Evolutionary conservation across 1,140 invertebrate genomes (phyloP), one percentile per base, ranked within the genome.

Genomic region (Protaetia brevitarsis): DNA sequence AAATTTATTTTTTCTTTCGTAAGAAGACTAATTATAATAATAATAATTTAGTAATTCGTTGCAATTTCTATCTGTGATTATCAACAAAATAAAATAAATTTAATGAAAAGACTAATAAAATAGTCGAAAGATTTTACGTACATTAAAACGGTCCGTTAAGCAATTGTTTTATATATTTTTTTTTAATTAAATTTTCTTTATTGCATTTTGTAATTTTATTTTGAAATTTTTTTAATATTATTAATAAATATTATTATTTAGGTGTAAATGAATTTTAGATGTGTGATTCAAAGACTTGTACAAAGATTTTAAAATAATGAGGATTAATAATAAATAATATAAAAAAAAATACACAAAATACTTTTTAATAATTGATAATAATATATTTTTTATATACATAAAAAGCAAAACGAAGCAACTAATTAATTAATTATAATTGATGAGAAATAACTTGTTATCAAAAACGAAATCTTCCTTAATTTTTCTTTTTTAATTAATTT

Each of bases 51-150:
- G 7, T 34, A 72, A 68, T 62, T 68, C 29, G 45, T 66, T 69
- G 68, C 70, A 71, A 70, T 69, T 68, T 34, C 67, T 65, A 68
- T 63, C 70, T 71, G 70, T 71, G 70, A 71, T 71, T 69, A 7
- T 59, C 26, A 59, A 59, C 7, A 28, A 28, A 59, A 59, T n/a
- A 61, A 31, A 61, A 30, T 31, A 1, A 61, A 26, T 11, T 31
- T 30, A 36, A 62, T 31, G 23, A 19, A 62, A 23, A 8, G 19
- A 19, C 8, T 26, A 62, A 62, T 19, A 31, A 62, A 23, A 36
- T 60, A 23, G 13, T 56, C 23, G 11, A 8, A 56, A 56, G 23
- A 56, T 3, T n/a, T 36, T 8, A 13, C 34, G 34, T 36, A 45
- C 11, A 41, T 41, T 41, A 41, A 41, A 45, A 16, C 21, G n/a